Base-by-base conservation (phyloP, 2,888 invertebrate species). In the Polydrusus pterygomalis region DNA sequence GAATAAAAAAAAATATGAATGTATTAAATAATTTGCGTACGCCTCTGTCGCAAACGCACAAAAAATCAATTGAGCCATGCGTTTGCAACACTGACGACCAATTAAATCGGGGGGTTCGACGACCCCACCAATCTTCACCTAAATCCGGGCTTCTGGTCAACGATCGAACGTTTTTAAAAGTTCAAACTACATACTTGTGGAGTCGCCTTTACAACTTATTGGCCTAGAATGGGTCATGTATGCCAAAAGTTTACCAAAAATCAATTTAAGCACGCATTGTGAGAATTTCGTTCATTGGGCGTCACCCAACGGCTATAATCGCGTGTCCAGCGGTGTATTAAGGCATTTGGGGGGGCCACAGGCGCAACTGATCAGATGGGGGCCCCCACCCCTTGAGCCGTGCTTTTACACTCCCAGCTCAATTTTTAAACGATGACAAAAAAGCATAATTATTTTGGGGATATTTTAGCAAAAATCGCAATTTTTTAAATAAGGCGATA, bases 61-160 rank as follows among this genome's bases (percentile, higher is more conserved):
- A 67, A 67, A 54, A 38, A 38, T 67, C 54, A 51, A 67, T 67
- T 67, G 67, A 67, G 49, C 25, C 67, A 67, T 54, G 67, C 51
- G 54, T 71, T 71, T 71, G 47, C 43, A 60, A 60, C 63, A 60
- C 40, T 73, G 49, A 54, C 49, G 58, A 69, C 69, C 69, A 70
- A 64, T 49, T 67, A 71, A 77, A 62, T 72, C 67, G 58, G 58
- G 78, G 75, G 73, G 78, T 75, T 78, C 75, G 72, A 51, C 78
- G 75, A 75, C 75, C 74, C 75, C 74, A 74, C 73, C 74, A 74
- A 64, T 74, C 77, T 70, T 76, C 74, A 74, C 74, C 74, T 72
- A 71, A 77, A 76, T 78, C 71, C 76, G 75, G 78, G 77, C 77
- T 78, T 77, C 75, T 72, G 78, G 78, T 77, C 78, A 78, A 76